Evolutionary conservation across 2,113 vertebrate genomes (phyloP), one percentile per base, ranked within the genome.

Genomic region (Notothenia rossii): DNA sequence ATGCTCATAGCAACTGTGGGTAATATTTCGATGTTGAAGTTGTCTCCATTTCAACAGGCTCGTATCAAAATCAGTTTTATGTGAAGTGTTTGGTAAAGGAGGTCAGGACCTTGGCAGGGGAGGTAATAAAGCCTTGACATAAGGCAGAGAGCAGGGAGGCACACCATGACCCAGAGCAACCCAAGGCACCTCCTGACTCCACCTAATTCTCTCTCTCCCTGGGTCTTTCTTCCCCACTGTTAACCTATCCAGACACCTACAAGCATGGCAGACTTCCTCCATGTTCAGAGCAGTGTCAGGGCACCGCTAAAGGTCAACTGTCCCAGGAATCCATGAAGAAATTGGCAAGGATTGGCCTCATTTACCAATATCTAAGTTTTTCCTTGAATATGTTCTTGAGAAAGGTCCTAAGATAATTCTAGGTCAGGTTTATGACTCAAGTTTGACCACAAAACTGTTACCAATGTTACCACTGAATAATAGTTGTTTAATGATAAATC

Each of bases 41-140:
- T 10, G 49, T 13, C n/a, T 17, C 15, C 12, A 58, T 58, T 64
- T 63, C 17, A 73, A 75, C 50, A 53, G 60, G 81, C 72, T 61
- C 6, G 73, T 63, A 67, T 63, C 9, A 66, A 48, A 66, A n/a
- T 25, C 46, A 40, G 65, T 70, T 75, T 56, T 72, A 50, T 75
- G 36, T 22, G 79, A 56, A 49, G 75, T 45, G 17, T 33, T 53
- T 65, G 53, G 45, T 56, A 22, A 8, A 71, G 56, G 82, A 79
- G 88, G 84, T 88, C 88, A 82, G 74, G 88, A 87, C 89, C 89
- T 92, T 91, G 92, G 92, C 86, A 88, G 69, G 70, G 81, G 79
- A 75, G 82, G 84, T 79, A 86, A 91, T 88, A 90, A 89, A 91
- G 72, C 78, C 82, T 63, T 87, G 88, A 86, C 89, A 92, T 90